phyloP scores from a whole-genome alignment of 2,797 vertebrate species.

The Gouania willdenowi region DNA sequence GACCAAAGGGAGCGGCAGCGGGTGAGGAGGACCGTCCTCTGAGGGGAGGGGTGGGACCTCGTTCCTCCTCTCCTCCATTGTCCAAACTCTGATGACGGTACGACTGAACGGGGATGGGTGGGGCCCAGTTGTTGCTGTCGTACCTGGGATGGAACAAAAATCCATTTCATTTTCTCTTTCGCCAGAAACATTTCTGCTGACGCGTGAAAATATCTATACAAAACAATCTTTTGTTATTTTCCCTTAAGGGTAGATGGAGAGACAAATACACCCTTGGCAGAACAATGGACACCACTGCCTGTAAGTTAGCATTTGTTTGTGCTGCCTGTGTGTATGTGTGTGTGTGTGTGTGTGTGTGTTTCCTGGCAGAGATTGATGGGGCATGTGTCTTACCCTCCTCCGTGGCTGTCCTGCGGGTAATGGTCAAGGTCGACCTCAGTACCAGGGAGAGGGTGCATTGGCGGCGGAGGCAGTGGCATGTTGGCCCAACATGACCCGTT shows the following conservation, averaged over 20 bases:
- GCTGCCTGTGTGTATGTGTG: no score
- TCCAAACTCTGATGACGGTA: constrained; percentile 89
- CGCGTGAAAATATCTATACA: no score
- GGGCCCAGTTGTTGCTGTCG: constrained; percentile 87
- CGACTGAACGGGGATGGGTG: constrained; percentile 85
- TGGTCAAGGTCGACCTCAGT: constrained; percentile 86
- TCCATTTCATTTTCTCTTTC: no score
- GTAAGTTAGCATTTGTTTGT: no score
- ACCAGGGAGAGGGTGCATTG: constrained; percentile 90
- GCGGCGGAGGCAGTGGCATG: constrained; percentile 87
- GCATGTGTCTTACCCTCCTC: constrained; percentile 71
- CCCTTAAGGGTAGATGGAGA: no score
- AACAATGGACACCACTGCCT: no score
- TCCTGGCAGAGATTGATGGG: constrained; percentile 37
- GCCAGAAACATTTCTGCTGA: no score
- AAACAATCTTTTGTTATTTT: no score
- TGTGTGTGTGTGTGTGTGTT: constrained; percentile 15
- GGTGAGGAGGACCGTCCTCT: constrained; percentile 91
- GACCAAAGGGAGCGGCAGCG: constrained; percentile 80
- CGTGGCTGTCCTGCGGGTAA: constrained; percentile 85
- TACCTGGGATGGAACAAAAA: constrained; percentile 71
- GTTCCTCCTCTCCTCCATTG: constrained; percentile 85
- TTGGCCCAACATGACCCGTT: constrained; percentile 91
- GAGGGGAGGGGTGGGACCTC: constrained; percentile 88
- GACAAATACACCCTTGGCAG: no score